These are phyloP conservation scores for Hipposideros larvatus DNA, from an alignment of 2,797 vertebrate genomes.

Conservation along the genomic window DNA sequence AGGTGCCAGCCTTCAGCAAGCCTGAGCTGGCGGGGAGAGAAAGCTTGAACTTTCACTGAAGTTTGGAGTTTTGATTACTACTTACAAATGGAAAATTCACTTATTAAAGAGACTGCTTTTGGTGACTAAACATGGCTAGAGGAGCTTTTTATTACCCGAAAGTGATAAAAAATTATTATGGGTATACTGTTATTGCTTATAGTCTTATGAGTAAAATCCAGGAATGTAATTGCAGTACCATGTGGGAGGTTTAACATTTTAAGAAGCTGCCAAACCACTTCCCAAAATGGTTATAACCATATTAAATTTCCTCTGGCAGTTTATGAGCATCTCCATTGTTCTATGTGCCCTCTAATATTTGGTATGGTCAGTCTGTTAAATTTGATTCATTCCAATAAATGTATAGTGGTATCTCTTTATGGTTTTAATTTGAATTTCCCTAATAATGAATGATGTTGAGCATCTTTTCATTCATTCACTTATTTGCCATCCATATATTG, in stretches of 20 bases:
- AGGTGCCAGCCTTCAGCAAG: background rate
- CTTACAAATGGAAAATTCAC: background rate
- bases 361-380: background rate
- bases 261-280: background rate
- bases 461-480: background rate
- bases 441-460: background rate
- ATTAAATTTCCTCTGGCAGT: background rate
- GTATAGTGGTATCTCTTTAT: background rate
- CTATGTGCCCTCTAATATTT: background rate
- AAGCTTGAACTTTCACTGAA: background rate
- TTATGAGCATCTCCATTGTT: background rate
- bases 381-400: background rate
- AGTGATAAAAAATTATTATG: background rate
- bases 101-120: background rate
- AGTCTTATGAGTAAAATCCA: background rate
- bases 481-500: background rate
- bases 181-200: background rate
- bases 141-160: background rate
- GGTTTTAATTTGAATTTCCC: background rate
- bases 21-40: background rate
- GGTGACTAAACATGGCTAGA: background rate
- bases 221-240: background rate
- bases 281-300: background rate
- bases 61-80: background rate
- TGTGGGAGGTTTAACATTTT: background rate